Base-by-base conservation (phyloP, 2,797 vertebrate species). In the Columba guinea region DNA sequence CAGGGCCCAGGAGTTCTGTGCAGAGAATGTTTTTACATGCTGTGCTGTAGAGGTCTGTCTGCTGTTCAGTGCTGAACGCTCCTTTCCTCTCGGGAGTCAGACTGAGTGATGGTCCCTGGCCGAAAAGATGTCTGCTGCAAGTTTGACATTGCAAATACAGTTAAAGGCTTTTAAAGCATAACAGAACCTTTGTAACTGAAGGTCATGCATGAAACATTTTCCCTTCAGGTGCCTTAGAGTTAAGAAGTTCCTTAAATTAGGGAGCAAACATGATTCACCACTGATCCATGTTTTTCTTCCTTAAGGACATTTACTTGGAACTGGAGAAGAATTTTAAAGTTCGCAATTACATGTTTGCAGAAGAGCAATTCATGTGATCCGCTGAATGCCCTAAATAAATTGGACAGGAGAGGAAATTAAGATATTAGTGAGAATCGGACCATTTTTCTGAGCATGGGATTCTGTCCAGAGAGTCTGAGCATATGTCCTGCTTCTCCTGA, bases 321-420 rank as follows among this genome's bases (percentile, higher is more conserved):
- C 59, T 78, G 63, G 76, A 75, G 56, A 87, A 93, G 64, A 82
- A 85, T 70, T 90, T 87, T 58, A 52, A 93, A 91, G 64, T 78
- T 93, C 89, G 68, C 75, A 91, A 77, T 95, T 94, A 68, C 23
- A 14, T 89, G 49, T 87, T 94, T 93, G 60, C 27, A 51, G 90
- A 85, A 90, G 41, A 89, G 65, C 74, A 74, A 64, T 81, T 84
- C 59, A 19, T 87, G 39, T 90, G 32, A 73, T 90, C 59, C 79
- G 16, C 64, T 70, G 80, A 93, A 89, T 80, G 74, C 74, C 71
- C 60, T 89, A 89, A 90, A 71, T 92, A 70, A 90, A 76, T 89
- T 68, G 68, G 89, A 85, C 62, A 91, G 89, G 80, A 89, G 78
- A 84, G 63, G 67, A 90, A 91, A 95, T 94, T 28, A 93, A 95